Base-by-base conservation (phyloP, 1,140 invertebrate species). In the Drosophila nebulosa region DNA sequence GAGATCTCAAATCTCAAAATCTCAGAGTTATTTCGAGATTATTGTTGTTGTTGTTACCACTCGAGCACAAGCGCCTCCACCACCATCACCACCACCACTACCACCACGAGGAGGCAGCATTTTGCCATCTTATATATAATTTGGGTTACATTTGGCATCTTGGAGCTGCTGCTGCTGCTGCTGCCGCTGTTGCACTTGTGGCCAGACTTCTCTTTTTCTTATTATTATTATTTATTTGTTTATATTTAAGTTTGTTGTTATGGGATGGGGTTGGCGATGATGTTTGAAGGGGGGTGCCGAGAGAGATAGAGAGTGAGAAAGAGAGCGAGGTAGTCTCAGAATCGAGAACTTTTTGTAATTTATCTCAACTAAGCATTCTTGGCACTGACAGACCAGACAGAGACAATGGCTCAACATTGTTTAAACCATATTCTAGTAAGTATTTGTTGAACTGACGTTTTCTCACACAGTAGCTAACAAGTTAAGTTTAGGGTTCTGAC, bases 71-170 rank as follows among this genome's bases (percentile, higher is more conserved):
- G n/a, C n/a, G n/a, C n/a, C n/a, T n/a, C 63, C 78, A 61, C 78
- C 61, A 42, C 60, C 66, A 62, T 16, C n/a, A n/a, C n/a, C 61
- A 68, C 63, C 61, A 68, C 63, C 78, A 61, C 78, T 61, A 42
- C 60, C 66, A 62, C 39, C n/a, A n/a, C n/a, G n/a, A n/a, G n/a
- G 63, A 78, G 52, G 36, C 59, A 59, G 61, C 61, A 50, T 50
- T 24, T 24, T 24, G 24, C 24, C 35, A 36, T 12, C 35, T 2
- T 24, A 24, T 4, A 24, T 32, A 64, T 46, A 78, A 78, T 83
- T 83, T 69, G 79, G 59, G 61, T 84, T 71, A 84, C 21, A 85
- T 75, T 79, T 85, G 79, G 79, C 79, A 84, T 67, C 76, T 68
- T 60, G 55, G 36, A 64, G 64, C 22, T 52, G 73, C 58, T 66